phyloP scores from a whole-genome alignment of 2,113 vertebrate species.

The Gadus chalcogrammus region DNA sequence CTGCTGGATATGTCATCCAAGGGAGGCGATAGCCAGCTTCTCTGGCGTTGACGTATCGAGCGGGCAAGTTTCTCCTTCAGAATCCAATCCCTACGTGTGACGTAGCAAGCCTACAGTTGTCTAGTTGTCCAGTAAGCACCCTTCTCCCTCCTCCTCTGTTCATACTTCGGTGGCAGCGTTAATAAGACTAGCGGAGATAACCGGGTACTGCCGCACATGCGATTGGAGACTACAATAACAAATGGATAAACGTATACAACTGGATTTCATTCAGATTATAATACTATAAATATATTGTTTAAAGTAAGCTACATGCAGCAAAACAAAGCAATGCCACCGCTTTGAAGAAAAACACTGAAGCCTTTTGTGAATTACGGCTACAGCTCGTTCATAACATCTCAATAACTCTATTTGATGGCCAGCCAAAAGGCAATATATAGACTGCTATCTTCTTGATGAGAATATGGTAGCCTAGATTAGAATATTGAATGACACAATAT shows the following conservation, averaged over 20 bases:
- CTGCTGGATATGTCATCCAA: slow-evolving; percentile 28
- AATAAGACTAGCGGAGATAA: background rate
- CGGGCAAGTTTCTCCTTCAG: slow-evolving; percentile 63
- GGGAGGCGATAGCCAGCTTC: slow-evolving; percentile 40
- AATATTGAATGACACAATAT: too few relatives aligned
- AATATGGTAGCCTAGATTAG: too few relatives aligned
- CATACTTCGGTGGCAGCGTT: background rate
- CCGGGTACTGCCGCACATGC: background rate
- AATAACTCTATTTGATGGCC: too few relatives aligned
- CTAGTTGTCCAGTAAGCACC: slow-evolving; percentile 39
- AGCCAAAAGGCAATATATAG: too few relatives aligned
- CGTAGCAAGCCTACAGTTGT: slow-evolving; percentile 56
- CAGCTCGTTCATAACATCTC: too few relatives aligned
- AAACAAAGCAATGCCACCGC: background rate
- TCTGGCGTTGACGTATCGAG: slow-evolving; percentile 58
- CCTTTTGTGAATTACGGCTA: too few relatives aligned
- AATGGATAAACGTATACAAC: background rate
- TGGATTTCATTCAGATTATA: background rate
- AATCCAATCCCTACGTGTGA: slow-evolving; percentile 61
- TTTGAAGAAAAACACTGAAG: background rate
- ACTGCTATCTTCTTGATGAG: too few relatives aligned
- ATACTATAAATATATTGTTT: background rate
- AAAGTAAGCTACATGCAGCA: background rate
- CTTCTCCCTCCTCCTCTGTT: slow-evolving; percentile 44
- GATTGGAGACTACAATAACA: background rate